These are phyloP conservation scores for Eufriesea mexicana DNA, from an alignment of 1,140 invertebrate genomes.

Conservation along the genomic window DNA sequence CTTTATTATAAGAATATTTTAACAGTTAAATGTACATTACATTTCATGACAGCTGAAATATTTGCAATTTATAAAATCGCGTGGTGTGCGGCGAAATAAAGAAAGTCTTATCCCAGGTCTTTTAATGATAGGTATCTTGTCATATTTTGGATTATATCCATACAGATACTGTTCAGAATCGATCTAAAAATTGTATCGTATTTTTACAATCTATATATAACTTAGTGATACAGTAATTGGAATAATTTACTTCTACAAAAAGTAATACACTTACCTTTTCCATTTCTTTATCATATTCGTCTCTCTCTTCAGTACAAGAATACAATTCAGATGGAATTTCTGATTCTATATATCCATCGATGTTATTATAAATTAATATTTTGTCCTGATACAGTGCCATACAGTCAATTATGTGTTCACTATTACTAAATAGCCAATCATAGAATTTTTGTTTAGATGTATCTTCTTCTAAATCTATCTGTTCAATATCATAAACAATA, in stretches of 20 bases:
- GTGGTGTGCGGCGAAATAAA: not conserved
- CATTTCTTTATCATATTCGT: not conserved
- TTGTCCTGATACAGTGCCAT: not conserved
- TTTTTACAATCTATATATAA: not conserved
- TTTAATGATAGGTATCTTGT: not conserved
- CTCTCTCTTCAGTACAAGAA: conserved; percentile 82
- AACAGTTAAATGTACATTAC: not conserved
- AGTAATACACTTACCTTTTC: not conserved
- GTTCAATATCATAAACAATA: conserved; percentile 93
- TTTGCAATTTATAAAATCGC: not conserved
- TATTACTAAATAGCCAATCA: conserved; percentile 88
- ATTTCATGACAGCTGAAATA: not conserved
- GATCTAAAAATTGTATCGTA: conserved; percentile 66
- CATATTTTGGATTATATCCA: conserved; percentile 84
- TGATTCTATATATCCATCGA: rapidly evolving
- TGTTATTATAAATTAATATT: rapidly evolving
- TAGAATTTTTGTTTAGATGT: conserved; percentile 85
- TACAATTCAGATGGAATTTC: conserved; percentile 83
- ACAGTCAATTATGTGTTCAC: conserved; percentile 83
- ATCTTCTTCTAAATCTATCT: conserved; percentile 89
- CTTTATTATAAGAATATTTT: conserved; percentile 21
- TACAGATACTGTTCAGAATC: conserved; percentile 80
- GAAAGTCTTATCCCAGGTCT: conserved; percentile 77
- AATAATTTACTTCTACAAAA: not conserved
- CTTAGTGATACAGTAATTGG: not conserved